Evolutionary conservation across 2,113 vertebrate species (phyloP), one percentile per base, ranked within the genome.

Genomic region (Scomber colias): DNA sequence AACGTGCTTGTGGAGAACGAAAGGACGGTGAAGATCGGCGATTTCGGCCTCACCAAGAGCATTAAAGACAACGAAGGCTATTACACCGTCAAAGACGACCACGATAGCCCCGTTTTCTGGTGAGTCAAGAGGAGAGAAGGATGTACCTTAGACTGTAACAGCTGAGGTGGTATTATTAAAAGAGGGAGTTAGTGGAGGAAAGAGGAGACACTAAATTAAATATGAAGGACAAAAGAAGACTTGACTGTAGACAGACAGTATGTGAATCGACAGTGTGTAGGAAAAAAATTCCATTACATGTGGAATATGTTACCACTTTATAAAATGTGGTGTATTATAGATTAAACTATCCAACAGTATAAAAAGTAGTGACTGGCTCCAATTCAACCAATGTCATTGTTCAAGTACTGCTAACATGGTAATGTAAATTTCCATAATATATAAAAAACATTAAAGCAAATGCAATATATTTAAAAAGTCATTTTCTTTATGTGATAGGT

Each of bases 81-180:
- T 87, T 99, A 99, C 93, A 99, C 95, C 0, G 98, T 99, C 79
- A 98, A 97, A 72, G 98, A 99, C 0, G 97, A 99, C 72, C 94
- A 95, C 0, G 97, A 98, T 89, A 98, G 98, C 86, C 98, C 98
- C 0, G 97, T 99, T 0, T 99, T 98, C 85, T 99, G 98, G 98
- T 99, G 92, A 75, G 62, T 71, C 24, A 1, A 30, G 21, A 56
- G 21, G 46, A 10, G 5, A 3, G 31, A 19, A 5, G 49, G 35
- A 21, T 3, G 24, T 12, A 13, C 24, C 44, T 40, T 19, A 0
- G 0, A 50, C 27, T 5, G 3, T 30, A 4, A 54, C 44, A 35
- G 7, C 14, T 27, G n/a, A 61, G 54, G 30, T 17, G 4, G 45
- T 11, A 12, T 12, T 76, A 48, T 54, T 24, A 49, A 35, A 6